phyloP scores from a whole-genome alignment of 2,797 vertebrate genomes.

The Champsocephalus esox region DNA sequence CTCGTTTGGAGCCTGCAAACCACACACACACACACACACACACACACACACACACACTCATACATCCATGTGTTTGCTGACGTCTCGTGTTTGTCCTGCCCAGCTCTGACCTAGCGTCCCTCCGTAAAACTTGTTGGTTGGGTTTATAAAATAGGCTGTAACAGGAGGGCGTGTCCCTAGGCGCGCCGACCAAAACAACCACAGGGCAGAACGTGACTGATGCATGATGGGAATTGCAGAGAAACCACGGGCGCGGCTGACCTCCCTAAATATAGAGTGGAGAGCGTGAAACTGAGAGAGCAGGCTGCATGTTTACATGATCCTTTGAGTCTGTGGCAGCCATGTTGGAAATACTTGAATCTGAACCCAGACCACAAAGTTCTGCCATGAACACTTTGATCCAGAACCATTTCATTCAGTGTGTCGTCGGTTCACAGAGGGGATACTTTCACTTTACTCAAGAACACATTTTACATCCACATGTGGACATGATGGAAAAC shows the following conservation, averaged over 20 bases:
- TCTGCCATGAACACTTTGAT: constrained; percentile 1
- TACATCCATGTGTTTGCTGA: constrained; percentile 6
- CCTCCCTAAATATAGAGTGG: constrained; percentile 25
- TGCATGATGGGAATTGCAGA: constrained; percentile 48
- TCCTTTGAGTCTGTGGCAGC: neutral
- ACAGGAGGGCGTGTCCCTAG: constrained; percentile 33
- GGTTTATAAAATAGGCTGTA: constrained; percentile 4
- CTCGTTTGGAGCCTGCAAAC: neutral
- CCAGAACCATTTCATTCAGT: neutral
- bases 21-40: neutral
- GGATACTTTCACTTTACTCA: neutral
- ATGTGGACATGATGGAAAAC: neutral
- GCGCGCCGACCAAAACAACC: constrained; percentile 35
- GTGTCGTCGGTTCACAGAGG: neutral
- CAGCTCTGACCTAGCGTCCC: constrained; percentile 27
- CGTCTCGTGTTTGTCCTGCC: constrained; percentile 3
- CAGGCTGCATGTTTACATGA: constrained; percentile 6
- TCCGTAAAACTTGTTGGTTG: neutral
- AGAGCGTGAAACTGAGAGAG: neutral
- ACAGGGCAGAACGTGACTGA: constrained; percentile 25
- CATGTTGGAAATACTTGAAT: constrained; percentile 15
- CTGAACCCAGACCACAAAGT: neutral
- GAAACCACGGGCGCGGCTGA: constrained; percentile 27
- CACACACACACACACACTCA: constrained; percentile 13
- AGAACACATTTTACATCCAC: neutral